Evolutionary conservation across 23 tunicate genomes (phyloP), one percentile per base, ranked within the genome.

Genomic region (Halocynthia roretzi): DNA sequence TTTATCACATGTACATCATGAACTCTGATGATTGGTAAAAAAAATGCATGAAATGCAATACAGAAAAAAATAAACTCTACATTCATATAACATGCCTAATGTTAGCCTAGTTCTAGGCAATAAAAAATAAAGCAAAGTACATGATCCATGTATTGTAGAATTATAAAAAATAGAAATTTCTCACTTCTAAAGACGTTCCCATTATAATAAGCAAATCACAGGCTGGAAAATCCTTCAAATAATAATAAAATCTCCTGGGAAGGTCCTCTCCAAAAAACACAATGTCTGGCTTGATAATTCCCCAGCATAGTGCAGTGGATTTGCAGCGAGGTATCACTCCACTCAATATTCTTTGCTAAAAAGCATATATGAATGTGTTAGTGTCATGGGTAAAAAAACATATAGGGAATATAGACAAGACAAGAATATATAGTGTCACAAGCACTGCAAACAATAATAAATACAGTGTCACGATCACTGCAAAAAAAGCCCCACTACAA

Each of bases 191-290:
- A 7, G 98, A 93, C 7, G 98, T 93, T 61, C 98, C 98, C 88
- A 93, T 86, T 14, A 93, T 85, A 54, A 93, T 82, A 7, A 93
- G 57, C 61, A 93, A 23, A 71, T 93, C 98, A 70, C 98, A 93
- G 9, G 53, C 61, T 6, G 87, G 88, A 67, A 93, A 93, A 48
- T 93, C 98, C 48, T 79, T 86, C 74, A 86, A 58, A 52, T 82
- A 93, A 49, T 93, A 82, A 70, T 93, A 86, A 68, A 93, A 93
- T 12, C 93, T 56, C 49, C 88, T 78, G 6, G 93, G 93, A 17
- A 93, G 76, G 75, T 86, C 98, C 54, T 93, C 98, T 7, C 98
- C 98, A 68, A 93, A 93, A 66, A 93, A 93, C 0, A 93, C 98
- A 51, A 93, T 93, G 72, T 93, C 98, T 5, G 98, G 98, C 70